These are phyloP conservation scores for Aphodius granarius DNA, from an alignment of 2,888 invertebrate species.

Conservation along the genomic window DNA sequence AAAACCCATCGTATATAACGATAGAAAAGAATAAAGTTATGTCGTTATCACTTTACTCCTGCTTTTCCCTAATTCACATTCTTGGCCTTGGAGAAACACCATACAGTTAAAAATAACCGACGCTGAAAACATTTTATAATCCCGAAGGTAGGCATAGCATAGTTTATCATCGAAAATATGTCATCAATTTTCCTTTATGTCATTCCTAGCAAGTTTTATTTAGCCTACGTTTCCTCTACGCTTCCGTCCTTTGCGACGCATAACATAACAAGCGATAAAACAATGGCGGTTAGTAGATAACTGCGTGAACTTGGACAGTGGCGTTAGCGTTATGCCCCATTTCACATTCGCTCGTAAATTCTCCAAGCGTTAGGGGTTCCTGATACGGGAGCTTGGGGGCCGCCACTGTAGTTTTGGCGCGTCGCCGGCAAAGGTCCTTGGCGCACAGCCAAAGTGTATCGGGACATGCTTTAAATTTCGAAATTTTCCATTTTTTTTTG, in stretches of 20 bases:
- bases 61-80: too few relatives aligned
- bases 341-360: conserved; percentile 37
- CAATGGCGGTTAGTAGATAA: conserved; percentile 27
- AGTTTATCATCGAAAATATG: too few relatives aligned
- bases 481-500: neutral
- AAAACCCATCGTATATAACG: too few relatives aligned
- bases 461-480: conserved; percentile 8
- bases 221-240: neutral
- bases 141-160: too few relatives aligned
- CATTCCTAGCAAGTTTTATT: neutral
- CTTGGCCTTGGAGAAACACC: too few relatives aligned
- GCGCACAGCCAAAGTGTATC: neutral
- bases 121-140: too few relatives aligned
- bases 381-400: neutral
- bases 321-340: conserved; percentile 38
- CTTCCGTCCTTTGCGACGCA: neutral
- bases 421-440: neutral
- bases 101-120: too few relatives aligned
- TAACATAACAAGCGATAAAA: conserved; percentile 22
- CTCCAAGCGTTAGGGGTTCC: conserved; percentile 7
- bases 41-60: too few relatives aligned
- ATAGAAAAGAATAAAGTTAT: too few relatives aligned
- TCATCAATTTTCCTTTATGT: neutral
- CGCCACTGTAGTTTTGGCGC: conserved; percentile 5
- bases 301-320: conserved; percentile 31